Conservation (phyloP, 2,113 vertebrate species). For the Ranitomeya variabilis region DNA sequence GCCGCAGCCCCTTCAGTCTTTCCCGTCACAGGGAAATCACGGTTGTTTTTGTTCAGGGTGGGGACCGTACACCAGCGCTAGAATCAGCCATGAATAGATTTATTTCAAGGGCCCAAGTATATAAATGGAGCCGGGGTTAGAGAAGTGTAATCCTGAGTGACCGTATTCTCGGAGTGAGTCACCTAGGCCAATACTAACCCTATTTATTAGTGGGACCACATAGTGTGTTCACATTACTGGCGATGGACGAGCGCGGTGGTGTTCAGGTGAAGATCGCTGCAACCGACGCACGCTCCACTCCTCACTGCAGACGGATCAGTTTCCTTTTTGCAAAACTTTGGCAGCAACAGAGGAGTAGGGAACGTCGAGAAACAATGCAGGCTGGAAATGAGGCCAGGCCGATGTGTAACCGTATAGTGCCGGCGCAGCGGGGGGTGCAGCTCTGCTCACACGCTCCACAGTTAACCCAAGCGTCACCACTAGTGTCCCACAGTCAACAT, state of each 20-base stretch:
- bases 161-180: background rate
- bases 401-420: conserved; percentile 9
- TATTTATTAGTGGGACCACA: background rate
- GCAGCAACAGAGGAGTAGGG: conserved; percentile 22
- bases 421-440: conserved; percentile 2
- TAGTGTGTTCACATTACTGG: background rate
- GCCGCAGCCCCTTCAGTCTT: no score
- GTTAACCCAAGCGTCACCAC: background rate
- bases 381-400: conserved; percentile 34
- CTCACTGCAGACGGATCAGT: conserved; percentile 31
- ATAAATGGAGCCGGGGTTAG: background rate
- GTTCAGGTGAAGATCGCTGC: background rate
- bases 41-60: no score
- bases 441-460: conserved; percentile 1
- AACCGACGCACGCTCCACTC: background rate
- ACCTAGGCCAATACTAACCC: background rate
- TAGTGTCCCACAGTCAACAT: background rate
- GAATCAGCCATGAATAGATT: background rate
- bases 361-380: conserved; percentile 32
- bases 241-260: background rate
- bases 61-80: background rate
- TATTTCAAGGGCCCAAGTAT: background rate
- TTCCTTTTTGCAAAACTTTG: conserved; percentile 34
- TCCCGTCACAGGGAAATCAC: background rate
- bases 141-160: background rate